phyloP scores from a whole-genome alignment of 1,140 invertebrate species.

The Brachystomella parvula region DNA sequence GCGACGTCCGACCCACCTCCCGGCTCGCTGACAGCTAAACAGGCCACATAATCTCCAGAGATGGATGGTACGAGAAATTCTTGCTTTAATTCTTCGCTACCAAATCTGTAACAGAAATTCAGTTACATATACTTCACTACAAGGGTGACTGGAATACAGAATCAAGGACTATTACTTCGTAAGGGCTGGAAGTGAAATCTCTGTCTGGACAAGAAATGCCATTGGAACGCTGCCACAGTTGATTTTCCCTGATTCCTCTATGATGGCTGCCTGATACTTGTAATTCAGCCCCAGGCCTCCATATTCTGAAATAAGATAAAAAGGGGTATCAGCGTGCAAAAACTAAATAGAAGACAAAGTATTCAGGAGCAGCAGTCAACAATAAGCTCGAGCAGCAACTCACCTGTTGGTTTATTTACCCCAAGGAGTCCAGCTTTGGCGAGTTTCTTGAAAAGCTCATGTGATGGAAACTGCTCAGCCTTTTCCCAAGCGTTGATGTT shows the following conservation, averaged over 20 bases:
- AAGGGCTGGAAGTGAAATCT: constrained; percentile 51
- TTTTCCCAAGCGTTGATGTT: constrained; percentile 54
- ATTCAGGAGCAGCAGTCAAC: not conserved
- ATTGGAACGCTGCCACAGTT: constrained; percentile 49
- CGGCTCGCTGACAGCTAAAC: constrained; percentile 53
- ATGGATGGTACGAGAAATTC: constrained; percentile 53
- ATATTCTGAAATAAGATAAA: constrained; percentile 46
- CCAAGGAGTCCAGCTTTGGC: constrained; percentile 52
- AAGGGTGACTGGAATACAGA: constrained; percentile 46
- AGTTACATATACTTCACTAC: too few species aligned
- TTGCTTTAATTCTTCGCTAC: constrained; percentile 51
- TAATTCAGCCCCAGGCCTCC: constrained; percentile 54
- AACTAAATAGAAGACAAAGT: not conserved
- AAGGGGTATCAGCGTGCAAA: constrained; percentile 1
- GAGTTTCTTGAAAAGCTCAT: constrained; percentile 51
- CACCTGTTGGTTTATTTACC: constrained; percentile 40
- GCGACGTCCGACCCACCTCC: constrained; percentile 55
- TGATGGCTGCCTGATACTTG: constrained; percentile 49
- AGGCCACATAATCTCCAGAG: constrained; percentile 51
- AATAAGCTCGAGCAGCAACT: not conserved
- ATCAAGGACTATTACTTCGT: constrained; percentile 33
- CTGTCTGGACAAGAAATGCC: constrained; percentile 52
- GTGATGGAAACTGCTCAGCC: constrained; percentile 47
- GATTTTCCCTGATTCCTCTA: constrained; percentile 50
- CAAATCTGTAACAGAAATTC: too few species aligned